Evolutionary conservation across 2,888 invertebrate species (phyloP).

Genomic region (Troides helena): DNA sequence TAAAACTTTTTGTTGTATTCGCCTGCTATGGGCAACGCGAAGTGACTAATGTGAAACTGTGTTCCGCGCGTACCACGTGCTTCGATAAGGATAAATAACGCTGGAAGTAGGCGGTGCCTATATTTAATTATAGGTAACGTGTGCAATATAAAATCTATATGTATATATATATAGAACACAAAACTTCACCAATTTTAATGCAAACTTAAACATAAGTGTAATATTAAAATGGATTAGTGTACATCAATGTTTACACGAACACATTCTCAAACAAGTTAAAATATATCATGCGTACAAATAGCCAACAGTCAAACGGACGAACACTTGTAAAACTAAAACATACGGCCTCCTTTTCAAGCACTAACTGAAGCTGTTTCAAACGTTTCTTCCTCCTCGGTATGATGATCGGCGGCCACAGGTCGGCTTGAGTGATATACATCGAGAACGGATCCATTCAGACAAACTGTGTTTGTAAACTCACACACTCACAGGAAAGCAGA

Average conservation of each 20-base stretch:
- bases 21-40: conserved; percentile 17
- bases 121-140: conserved; percentile 21
- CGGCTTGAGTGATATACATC: conserved; percentile 69
- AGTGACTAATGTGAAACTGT: conserved; percentile 23
- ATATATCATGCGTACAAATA: conserved; percentile 16
- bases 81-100: conserved; percentile 27
- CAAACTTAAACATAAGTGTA: conserved; percentile 5
- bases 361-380: conserved; percentile 65
- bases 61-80: conserved; percentile 22
- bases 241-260: conserved; percentile 24
- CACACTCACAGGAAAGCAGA: conserved; percentile 3
- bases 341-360: conserved; percentile 56
- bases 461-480: conserved; percentile 1
- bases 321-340: conserved; percentile 34
- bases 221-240: conserved; percentile 25
- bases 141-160: conserved; percentile 14
- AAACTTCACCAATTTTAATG: conserved; percentile 12
- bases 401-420: conserved; percentile 66
- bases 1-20: conserved; percentile 12
- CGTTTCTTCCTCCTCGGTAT: conserved; percentile 72
- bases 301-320: conserved; percentile 25
- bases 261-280: conserved; percentile 14
- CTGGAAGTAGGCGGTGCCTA: conserved; percentile 29
- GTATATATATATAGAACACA: not conserved
- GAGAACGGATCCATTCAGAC: conserved; percentile 66